A percentile compares a stretch with the other conserved stretches of the same genome.
These are phyloP conservation scores for Tadarida brasiliensis DNA, from an alignment of 2,797 vertebrate species.

Conservation along the genomic window DNA sequence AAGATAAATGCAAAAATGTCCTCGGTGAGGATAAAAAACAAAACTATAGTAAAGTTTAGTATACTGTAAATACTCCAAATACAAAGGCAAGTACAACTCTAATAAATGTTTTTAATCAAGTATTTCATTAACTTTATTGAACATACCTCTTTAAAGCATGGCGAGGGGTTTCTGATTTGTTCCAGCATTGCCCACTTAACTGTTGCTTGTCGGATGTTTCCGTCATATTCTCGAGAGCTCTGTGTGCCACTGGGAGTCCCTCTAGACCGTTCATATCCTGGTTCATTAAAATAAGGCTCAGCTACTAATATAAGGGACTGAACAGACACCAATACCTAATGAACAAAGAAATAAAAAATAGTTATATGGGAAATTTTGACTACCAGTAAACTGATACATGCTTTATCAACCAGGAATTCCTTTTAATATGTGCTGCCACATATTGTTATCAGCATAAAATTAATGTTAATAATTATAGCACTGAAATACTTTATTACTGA, in stretches of 20 bases:
- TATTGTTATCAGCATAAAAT: constrained; percentile 20
- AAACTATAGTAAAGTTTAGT: neutral
- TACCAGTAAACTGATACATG: neutral
- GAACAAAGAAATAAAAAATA: constrained; percentile 45
- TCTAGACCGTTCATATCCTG: constrained; percentile 97
- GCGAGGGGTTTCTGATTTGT: constrained; percentile 97
- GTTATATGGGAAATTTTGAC: neutral
- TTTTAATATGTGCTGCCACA: constrained; percentile 5
- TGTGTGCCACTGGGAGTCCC: constrained; percentile 98
- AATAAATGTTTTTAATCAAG: neutral
- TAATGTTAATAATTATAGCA: neutral
- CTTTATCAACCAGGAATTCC: neutral
- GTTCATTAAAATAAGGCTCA: constrained; percentile 99
- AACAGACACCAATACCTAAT: constrained; percentile 97
- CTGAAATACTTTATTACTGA: constrained; percentile 19
- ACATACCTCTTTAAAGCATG: constrained; percentile 98
- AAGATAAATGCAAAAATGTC: too few species aligned
- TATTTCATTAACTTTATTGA: constrained; percentile 24
- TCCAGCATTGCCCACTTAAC: constrained; percentile 99
- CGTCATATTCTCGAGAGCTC: constrained; percentile 98
- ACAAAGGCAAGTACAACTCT: constrained; percentile 19
- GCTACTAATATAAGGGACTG: constrained; percentile 98
- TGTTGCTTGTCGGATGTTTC: constrained; percentile 97
- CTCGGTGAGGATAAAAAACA: neutral
- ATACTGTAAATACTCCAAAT: neutral